Base-by-base conservation (phyloP, 2,888 invertebrate species). In the Erpobdella octoculata region DNA sequence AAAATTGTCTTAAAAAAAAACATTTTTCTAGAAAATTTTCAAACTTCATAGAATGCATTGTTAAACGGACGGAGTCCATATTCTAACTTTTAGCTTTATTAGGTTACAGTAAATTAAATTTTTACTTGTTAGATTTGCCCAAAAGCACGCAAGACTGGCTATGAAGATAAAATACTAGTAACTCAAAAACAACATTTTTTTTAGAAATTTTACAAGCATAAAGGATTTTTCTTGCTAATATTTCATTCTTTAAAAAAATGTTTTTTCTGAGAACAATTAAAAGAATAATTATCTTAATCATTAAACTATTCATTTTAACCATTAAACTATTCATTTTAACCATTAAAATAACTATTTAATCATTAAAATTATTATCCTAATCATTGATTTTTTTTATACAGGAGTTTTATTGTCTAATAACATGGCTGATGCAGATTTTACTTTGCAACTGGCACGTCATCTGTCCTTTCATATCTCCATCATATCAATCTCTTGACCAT, bases 361-460 rank as follows among this genome's bases (percentile, higher is more conserved):
- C 41, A 18, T 41, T 18, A 18, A 12, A 9, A 18, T 41, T 18
- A 41, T 41, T 18, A 41, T 41, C 41, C 9, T 41, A 9, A n/a
- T 59, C 59, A 33, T 18, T 31, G 12, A 12, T n/a, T 25, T 15
- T 65, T 31, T 18, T 36, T n/a, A 2, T 71, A 8, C 61, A 75
- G 73, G 75, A 75, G 59, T 62, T 73, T 1, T 82, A 82, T 75
- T 75, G 82, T 58, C 74, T 82, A 62, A 78, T 79, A 18, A 80
- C 81, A 65, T 80, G 82, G 80, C 77, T 81, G 37, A 79, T 81
- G 78, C 74, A 81, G 72, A 79, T 80, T 1, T 76, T 78, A 1
- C 79, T 81, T 21, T 82, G 81, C 73, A 76, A 80, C 35, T 82
- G 81, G 81, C 82, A 82, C 73, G 81, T 79, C n/a, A 75, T 81